These are phyloP conservation scores for Sminthurides aquaticus DNA, from an alignment of 2,888 invertebrate species.

Conservation along the genomic window DNA sequence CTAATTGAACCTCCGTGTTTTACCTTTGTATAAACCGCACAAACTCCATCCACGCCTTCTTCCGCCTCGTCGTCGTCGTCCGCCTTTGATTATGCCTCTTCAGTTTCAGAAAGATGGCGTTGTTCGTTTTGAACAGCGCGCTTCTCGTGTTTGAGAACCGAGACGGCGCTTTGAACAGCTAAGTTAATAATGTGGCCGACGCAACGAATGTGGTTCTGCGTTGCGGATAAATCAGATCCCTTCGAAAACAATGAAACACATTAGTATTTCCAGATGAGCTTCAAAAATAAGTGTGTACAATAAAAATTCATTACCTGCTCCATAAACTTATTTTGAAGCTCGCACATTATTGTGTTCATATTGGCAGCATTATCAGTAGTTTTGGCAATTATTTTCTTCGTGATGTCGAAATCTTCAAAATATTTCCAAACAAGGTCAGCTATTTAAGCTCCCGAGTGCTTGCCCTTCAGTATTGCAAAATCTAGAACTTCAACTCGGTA, in stretches of 20 bases:
- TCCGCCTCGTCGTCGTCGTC: too few relatives aligned
- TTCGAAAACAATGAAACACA: neutral
- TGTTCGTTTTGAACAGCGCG: too few relatives aligned
- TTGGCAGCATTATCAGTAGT: neutral
- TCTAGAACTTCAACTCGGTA: neutral
- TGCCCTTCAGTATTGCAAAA: neutral
- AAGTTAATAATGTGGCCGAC: neutral
- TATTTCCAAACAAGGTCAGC: neutral
- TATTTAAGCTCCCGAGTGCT: neutral
- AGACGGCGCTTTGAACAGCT: neutral
- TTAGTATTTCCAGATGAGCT: too few relatives aligned
- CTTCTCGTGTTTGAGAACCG: too few relatives aligned
- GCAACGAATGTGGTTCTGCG: neutral
- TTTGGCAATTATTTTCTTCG: neutral
- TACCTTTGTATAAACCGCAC: too few relatives aligned
- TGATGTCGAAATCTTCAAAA: neutral
- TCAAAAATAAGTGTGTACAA: too few relatives aligned
- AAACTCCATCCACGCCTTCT: too few relatives aligned
- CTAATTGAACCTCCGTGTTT: too few relatives aligned
- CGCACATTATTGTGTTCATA: neutral
- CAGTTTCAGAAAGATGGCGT: too few relatives aligned
- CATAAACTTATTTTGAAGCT: neutral
- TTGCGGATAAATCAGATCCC: too few relatives aligned
- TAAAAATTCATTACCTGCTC: too few relatives aligned
- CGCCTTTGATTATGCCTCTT: too few relatives aligned